Base-by-base conservation (phyloP, 2,797 vertebrate species). In the Avahi laniger region DNA sequence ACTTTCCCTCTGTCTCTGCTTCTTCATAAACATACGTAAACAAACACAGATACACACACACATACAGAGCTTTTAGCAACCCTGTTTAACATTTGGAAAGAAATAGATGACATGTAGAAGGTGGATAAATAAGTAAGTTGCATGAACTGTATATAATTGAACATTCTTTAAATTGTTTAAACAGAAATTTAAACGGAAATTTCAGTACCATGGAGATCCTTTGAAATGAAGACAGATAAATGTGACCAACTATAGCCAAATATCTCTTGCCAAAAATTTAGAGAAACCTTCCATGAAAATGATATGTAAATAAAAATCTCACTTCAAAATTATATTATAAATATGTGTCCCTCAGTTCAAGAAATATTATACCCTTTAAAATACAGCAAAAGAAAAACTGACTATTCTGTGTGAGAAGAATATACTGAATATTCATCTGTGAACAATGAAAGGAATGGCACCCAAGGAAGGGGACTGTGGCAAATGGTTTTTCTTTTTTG, bases 191-290 rank as follows among this genome's bases (percentile, higher is more conserved):
- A 95, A 95, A 98, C 88, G 91, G 96, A 98, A 98, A 98, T 97
- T 97, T 97, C 97, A 98, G 97, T 98, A 97, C 94, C 95, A 98
- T 96, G 88, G 96, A 98, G 97, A 98, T 97, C 93, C 95, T 97
- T 97, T 98, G 95, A 98, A 98, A 97, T 11, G 12, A 67, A 97
- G 95, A 96, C 35, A 97, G 95, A 98, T 93, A 98, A 98, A 98
- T 86, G 70, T 95, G 93, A 98, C 86, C 65, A 97, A 82, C 84
- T 93, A 97, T 59, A 98, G 81, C 85, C 96, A 98, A 98, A 97
- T 65, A 88, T 54, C 28, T 93, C 61, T 69, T 96, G 85, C 73
- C 85, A 96, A 95, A 97, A 94, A 33, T 85, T 89, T 89, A 91
- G 91, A 98, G 41, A 87, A 80, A 75, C 28, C 72, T 91, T 98